A percentile compares a stretch with the other conserved stretches of the same genome.
These are phyloP conservation scores for Orbicella faveolata DNA, from an alignment of 64 coral and sea anemone genomes.

Conservation along the genomic window DNA sequence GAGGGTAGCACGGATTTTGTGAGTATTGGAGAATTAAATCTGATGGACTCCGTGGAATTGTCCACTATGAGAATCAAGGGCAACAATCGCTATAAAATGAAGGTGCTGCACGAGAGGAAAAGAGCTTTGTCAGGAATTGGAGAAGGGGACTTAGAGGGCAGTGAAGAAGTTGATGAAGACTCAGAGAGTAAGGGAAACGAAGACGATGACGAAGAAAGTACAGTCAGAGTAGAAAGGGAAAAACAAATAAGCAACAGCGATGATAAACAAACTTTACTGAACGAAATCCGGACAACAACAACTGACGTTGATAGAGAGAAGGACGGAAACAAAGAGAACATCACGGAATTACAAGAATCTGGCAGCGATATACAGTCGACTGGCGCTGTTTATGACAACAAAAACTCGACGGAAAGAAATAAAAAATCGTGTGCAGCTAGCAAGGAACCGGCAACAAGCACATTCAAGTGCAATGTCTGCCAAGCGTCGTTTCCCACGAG, in stretches of 20 bases:
- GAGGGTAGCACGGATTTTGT: constrained; percentile 69
- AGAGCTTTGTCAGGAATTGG: constrained; percentile 68
- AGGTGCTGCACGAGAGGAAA: constrained; percentile 58
- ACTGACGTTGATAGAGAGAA: neutral
- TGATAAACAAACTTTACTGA: neutral
- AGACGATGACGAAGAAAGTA: neutral
- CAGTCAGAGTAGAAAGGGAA: neutral
- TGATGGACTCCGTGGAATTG: constrained; percentile 77
- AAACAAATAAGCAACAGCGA: neutral
- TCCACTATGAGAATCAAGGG: constrained; percentile 77
- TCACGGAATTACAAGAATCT: neutral
- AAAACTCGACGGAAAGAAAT: constrained; percentile 21
- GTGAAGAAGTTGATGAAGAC: constrained; percentile 9
- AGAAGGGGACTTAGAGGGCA: constrained; percentile 36
- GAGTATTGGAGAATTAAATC: constrained; percentile 79
- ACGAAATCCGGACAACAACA: neutral
- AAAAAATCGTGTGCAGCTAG: neutral
- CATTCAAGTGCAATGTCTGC: constrained; percentile 87
- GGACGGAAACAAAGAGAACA: neutral
- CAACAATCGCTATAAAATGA: constrained; percentile 83
- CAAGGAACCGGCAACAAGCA: neutral
- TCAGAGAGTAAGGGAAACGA: neutral
- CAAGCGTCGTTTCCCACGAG: constrained; percentile 61
- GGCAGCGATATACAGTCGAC: neutral
- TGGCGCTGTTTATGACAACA: neutral